Evolutionary conservation across 64 coral and sea anemone genomes (phyloP), one percentile per base, ranked within the genome.

Genomic region (Acropora yongei): DNA sequence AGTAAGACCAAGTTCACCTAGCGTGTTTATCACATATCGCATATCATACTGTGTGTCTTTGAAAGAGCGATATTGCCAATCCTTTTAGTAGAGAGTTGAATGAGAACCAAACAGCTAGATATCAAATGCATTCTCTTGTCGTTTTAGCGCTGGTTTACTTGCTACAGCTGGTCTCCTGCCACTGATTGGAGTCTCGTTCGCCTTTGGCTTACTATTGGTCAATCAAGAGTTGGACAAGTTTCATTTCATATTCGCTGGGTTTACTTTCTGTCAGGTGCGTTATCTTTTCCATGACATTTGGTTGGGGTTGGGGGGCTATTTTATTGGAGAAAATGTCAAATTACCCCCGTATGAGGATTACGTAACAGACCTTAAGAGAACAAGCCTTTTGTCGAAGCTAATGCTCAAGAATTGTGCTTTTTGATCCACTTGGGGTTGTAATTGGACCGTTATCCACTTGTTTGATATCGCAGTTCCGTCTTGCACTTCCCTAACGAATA

Each of bases 201-300:
- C 93, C 7, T 99, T 99, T 55, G 97, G 91, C 6, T 88, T 99
- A 11, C 86, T 99, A 11, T 84, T 95, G 71, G 94, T 99, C 2
- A 99, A 99, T 53, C 66, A 86, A 66, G 89, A 96, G 12, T 18
- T 99, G 7, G 91, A 93, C n/a, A 73, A 91, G 49, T 99, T 99
- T 8, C 97, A 99, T 77, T 99, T 96, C 41, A 74, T 95, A 1
- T 99, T 96, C 55, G 97, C 97, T 75, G 89, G 88, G 51, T 87
- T 99, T 6, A 88, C 89, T 6, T 95, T 89, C 75, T 96, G 76
- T 44, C 97, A 98, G 96, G 96, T 98, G 71, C 1, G 78, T 5
- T 7, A 49, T 17, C 53, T 86, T 77, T 41, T 1, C 48, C 5
- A 50, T 30, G 30, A 30, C 30, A 30, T 30, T 30, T 30, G 30